Conservation (phyloP, 2,888 invertebrate species). For the Callinectes sapidus region DNA sequence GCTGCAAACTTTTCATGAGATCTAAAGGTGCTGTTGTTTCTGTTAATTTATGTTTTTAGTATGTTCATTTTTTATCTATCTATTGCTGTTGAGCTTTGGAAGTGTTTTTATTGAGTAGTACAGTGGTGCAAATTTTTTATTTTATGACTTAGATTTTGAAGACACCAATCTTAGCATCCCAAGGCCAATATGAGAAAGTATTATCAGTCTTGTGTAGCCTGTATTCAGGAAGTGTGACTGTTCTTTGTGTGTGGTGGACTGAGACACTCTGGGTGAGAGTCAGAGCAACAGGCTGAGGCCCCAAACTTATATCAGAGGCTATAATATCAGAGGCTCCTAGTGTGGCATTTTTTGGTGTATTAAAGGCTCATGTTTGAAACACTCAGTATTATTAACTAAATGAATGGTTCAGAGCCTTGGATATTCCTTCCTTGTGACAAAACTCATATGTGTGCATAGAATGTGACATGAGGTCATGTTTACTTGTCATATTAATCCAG, state of each 20-base stretch:
- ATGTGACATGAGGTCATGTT: background rate
- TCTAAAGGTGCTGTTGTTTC: constrained; percentile 60
- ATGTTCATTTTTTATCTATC: background rate
- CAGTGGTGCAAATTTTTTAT: constrained; percentile 13
- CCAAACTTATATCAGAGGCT: constrained; percentile 45
- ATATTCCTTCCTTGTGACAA: constrained; percentile 42
- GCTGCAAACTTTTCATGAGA: constrained; percentile 49
- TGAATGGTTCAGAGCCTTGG: constrained; percentile 45
- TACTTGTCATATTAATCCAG: background rate
- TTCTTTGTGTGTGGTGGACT: constrained; percentile 35
- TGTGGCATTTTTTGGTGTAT: constrained; percentile 61
- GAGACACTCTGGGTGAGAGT: background rate
- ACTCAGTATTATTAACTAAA: constrained; percentile 53
- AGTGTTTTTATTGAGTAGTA: background rate
- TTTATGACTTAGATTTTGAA: background rate
- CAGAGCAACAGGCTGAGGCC: constrained; percentile 27
- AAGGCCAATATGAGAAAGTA: constrained; percentile 14
- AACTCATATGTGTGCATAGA: background rate
- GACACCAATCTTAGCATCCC: background rate
- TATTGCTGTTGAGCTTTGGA: background rate
- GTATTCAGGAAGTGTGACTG: constrained; percentile 37
- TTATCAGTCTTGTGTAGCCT: background rate
- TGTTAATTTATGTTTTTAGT: background rate
- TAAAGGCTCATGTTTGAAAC: constrained; percentile 47
- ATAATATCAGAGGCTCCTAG: constrained; percentile 32